These are phyloP conservation scores for Heloderma charlesbogerti DNA, from an alignment of 2,113 vertebrate species.

Conservation along the genomic window DNA sequence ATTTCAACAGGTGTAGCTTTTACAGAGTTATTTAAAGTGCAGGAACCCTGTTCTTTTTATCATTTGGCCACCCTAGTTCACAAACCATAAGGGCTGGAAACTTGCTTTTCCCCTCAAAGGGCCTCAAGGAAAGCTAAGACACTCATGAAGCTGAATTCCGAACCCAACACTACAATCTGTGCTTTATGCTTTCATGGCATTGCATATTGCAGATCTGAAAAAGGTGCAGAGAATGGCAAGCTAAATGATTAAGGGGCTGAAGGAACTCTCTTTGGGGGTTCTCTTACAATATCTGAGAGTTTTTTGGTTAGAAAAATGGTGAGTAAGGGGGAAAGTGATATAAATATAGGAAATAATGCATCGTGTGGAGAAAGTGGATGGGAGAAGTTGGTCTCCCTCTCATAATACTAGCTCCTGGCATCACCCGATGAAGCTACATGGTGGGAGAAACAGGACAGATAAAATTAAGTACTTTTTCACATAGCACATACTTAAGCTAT, in stretches of 20 bases:
- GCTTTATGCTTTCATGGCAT: background rate
- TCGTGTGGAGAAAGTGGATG: background rate
- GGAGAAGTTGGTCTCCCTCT: background rate
- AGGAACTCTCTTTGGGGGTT: too few relatives aligned
- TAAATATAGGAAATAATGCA: background rate
- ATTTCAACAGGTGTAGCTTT: background rate
- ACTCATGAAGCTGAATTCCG: background rate
- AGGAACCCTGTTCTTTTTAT: background rate
- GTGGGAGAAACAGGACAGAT: background rate
- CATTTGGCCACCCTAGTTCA: background rate
- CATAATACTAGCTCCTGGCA: background rate
- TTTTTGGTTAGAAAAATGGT: too few relatives aligned
- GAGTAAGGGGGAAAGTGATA: too few relatives aligned
- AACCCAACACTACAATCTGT: background rate
- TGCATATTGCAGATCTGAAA: background rate
- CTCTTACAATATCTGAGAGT: too few relatives aligned
- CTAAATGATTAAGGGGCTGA: too few relatives aligned
- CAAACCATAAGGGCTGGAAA: background rate
- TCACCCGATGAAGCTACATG: background rate
- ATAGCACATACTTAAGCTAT: background rate
- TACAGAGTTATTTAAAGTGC: background rate
- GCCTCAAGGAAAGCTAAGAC: background rate
- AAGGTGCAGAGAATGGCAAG: background rate
- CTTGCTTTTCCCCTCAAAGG: background rate
- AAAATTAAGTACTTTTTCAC: background rate